Evolutionary conservation across 1,140 invertebrate genomes (phyloP).

Genomic region (Drosophila kikkawai): DNA sequence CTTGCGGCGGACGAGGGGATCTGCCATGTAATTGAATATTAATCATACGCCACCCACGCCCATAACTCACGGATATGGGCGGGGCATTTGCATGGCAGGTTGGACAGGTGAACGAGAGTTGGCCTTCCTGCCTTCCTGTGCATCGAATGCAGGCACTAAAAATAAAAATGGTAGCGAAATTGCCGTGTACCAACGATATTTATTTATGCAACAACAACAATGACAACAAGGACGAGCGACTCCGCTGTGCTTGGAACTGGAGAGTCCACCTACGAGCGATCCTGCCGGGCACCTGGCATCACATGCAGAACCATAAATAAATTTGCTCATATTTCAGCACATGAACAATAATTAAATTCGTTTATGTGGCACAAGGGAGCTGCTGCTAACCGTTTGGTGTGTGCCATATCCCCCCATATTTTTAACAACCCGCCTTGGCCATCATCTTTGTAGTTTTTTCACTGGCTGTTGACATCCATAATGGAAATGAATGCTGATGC

Average conservation of each 20-base stretch:
- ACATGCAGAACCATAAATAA: conserved; percentile 74
- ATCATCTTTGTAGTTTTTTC: conserved; percentile 43
- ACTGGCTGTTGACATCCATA: conserved; percentile 73
- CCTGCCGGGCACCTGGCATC: conserved; percentile 40
- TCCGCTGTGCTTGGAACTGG: conserved; percentile 17
- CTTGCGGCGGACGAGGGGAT: conserved; percentile 19
- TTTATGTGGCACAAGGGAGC: conserved; percentile 72
- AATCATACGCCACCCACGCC: conserved; percentile 72
- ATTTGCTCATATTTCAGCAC: conserved; percentile 81
- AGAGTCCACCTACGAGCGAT: conserved; percentile 28
- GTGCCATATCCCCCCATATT: not conserved
- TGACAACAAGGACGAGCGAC: conserved; percentile 49
- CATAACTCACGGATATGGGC: conserved; percentile 59
- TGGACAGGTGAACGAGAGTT: conserved; percentile 65
- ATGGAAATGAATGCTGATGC: conserved; percentile 80
- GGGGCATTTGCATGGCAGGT: conserved; percentile 43
- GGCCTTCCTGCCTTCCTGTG: conserved; percentile 42
- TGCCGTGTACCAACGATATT: conserved; percentile 39
- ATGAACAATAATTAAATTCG: conserved; percentile 84
- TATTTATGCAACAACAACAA: conserved; percentile 69
- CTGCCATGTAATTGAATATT: conserved; percentile 78
- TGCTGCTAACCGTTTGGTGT: conserved; percentile 51
- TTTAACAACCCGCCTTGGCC: conserved; percentile 4
- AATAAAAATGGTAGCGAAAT: conserved; percentile 36
- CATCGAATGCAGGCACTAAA: conserved; percentile 45